Base-by-base conservation (phyloP, 2,113 vertebrate genomes). In the Chaetodon trifascialis region DNA sequence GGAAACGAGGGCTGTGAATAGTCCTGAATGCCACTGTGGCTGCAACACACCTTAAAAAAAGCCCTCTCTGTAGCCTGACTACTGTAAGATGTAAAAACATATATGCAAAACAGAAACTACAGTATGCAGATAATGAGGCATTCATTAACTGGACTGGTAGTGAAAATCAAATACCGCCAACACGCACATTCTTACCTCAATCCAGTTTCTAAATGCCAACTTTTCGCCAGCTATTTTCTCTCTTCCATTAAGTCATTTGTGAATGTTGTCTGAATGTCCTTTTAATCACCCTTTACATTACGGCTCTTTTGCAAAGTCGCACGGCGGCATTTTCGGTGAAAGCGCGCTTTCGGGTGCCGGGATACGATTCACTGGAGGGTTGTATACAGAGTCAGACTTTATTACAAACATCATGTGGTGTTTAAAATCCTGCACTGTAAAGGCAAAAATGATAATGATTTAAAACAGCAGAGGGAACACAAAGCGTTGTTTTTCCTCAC, bases 71-170 rank as follows among this genome's bases (percentile, higher is more conserved):
- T 93, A 93, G 91, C 91, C 91, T 87, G 87, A 91, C 73, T 86
- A 81, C 77, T 91, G 84, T 90, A 90, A 88, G 78, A 85, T 89
- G 82, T 86, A 86, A 82, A 90, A 89, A 86, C 67, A 90, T 92
- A 94, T 94, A 94, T 94, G 93, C 93, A 94, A 94, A 90, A 88
- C 73, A 73, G 49, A 88, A 86, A 69, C 69, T 70, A 85, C 82
- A 73, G 89, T 93, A 92, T 91, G 91, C 92, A 93, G 90, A 91
- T 69, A 62, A 74, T 14, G 78, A 87, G 86, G 82, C 63, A 83
- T 84, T 85, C 67, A 74, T 80, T 80, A 80, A 75, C 68, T 75
- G 85, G 77, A 90, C 87, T 77, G 74, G 73, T 63, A 54, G 65
- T 71, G 69, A 76, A 88, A 86, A 64, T 75, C 56, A 83, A 76